Conservation (phyloP, 1,140 invertebrate species). For the Mercenaria mercenaria region DNA sequence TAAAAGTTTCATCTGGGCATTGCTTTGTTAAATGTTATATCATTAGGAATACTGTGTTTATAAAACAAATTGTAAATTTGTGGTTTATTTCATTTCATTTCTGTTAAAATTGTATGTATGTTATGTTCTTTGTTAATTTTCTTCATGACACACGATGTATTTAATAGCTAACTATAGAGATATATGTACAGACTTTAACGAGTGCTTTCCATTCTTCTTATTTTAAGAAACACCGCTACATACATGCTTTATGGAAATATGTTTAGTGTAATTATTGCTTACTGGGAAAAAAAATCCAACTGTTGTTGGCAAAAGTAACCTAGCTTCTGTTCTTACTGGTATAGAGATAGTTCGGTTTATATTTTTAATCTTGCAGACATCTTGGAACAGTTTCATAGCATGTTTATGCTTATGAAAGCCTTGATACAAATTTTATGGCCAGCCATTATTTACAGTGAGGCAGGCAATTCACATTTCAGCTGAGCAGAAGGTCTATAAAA, state of each 20-base stretch:
- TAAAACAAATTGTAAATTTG: not conserved
- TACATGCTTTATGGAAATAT: no score
- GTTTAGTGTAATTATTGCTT: not conserved
- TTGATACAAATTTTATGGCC: not conserved
- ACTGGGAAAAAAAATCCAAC: not conserved
- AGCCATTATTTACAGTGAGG: not conserved
- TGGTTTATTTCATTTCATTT: not conserved
- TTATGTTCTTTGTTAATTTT: not conserved
- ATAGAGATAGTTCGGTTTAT: not conserved
- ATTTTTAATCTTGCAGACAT: not conserved
- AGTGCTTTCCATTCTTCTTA: not conserved
- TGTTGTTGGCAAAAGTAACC: not conserved
- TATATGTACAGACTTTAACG: conserved; percentile 6
- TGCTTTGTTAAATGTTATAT: not conserved
- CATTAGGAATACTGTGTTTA: not conserved
- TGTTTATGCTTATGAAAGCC: not conserved
- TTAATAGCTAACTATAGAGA: not conserved
- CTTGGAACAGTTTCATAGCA: not conserved
- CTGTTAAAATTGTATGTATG: not conserved
- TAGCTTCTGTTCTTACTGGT: not conserved
- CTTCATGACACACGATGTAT: not conserved
- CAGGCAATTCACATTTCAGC: no score
- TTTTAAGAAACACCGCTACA: not conserved
- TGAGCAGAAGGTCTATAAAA: no score
- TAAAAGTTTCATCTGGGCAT: not conserved